Evolutionary conservation across 2,888 invertebrate genomes (phyloP).

Genomic region (Habrosyne pyritoides): DNA sequence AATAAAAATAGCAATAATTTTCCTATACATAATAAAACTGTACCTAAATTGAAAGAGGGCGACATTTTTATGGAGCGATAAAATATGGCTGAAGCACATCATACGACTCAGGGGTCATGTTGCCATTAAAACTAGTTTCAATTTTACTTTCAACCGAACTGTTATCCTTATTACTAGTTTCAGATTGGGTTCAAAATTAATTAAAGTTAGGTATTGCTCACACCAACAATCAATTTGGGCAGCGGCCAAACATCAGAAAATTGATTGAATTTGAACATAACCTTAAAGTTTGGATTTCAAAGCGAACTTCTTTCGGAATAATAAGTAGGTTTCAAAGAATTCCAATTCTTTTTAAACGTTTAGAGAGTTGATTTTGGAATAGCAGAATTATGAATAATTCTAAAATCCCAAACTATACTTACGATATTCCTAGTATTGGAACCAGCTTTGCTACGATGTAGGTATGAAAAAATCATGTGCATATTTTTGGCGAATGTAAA

Average conservation of each 20-base stretch:
- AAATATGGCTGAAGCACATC: slow-evolving; percentile 52
- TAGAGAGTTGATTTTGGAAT: too few species aligned
- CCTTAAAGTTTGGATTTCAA: neutral
- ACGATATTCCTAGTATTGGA: too few species aligned
- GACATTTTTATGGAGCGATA: slow-evolving; percentile 67
- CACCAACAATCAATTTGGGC: neutral
- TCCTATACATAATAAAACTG: slow-evolving; percentile 52
- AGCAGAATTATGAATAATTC: too few species aligned
- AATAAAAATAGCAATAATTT: slow-evolving; percentile 69
- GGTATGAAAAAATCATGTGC: too few species aligned
- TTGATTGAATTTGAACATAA: neutral
- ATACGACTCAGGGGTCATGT: slow-evolving; percentile 29
- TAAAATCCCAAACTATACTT: too few species aligned
- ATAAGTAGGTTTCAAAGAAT: too few species aligned
- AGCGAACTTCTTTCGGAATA: neutral
- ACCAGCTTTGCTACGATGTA: too few species aligned
- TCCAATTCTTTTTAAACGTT: too few species aligned
- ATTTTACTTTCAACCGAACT: slow-evolving; percentile 19
- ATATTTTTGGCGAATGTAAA: too few species aligned
- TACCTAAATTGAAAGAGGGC: slow-evolving; percentile 59
- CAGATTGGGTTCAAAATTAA: neutral
- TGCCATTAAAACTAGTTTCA: slow-evolving; percentile 10
- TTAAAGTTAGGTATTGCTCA: neutral
- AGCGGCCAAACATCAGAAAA: neutral
- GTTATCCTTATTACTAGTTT: slow-evolving; percentile 12